phyloP scores from a whole-genome alignment of 2,797 vertebrate species.

The Etheostoma perlongum region DNA sequence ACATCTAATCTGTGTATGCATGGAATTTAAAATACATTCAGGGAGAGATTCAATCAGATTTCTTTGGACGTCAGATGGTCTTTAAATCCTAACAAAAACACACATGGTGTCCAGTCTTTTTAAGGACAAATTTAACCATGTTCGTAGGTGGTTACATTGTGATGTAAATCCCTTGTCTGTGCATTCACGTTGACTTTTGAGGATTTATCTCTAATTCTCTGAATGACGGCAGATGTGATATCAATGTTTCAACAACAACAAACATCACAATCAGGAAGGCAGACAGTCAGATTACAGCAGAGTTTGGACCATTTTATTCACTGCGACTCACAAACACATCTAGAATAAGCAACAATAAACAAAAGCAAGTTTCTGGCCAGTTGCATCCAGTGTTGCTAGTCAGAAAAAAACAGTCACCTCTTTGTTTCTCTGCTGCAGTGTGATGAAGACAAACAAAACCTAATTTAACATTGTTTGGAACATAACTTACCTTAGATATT shows the following conservation, averaged over 20 bases:
- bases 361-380: background rate
- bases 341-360: background rate
- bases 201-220: slow-evolving; percentile 31
- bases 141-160: background rate
- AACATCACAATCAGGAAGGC: slow-evolving; percentile 9
- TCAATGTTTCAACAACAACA: slow-evolving; percentile 17
- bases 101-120: background rate
- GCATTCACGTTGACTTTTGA: slow-evolving; percentile 26
- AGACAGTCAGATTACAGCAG: background rate
- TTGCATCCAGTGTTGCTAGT: background rate
- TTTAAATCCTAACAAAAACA: background rate
- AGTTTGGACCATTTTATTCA: background rate
- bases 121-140: slow-evolving; percentile 16
- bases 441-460: background rate
- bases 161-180: slow-evolving; percentile 11
- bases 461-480: background rate
- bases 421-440: slow-evolving; percentile 10
- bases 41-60: background rate
- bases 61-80: background rate
- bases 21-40: background rate
- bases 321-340: background rate
- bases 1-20: background rate
- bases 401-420: background rate
- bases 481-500: fast-evolving
- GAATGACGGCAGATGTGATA: slow-evolving; percentile 8